Percentiles rank a stretch among this genome's conserved stretches.
Conservation (phyloP, 1,140 invertebrate genomes). For the Euborellia annulipes region DNA sequence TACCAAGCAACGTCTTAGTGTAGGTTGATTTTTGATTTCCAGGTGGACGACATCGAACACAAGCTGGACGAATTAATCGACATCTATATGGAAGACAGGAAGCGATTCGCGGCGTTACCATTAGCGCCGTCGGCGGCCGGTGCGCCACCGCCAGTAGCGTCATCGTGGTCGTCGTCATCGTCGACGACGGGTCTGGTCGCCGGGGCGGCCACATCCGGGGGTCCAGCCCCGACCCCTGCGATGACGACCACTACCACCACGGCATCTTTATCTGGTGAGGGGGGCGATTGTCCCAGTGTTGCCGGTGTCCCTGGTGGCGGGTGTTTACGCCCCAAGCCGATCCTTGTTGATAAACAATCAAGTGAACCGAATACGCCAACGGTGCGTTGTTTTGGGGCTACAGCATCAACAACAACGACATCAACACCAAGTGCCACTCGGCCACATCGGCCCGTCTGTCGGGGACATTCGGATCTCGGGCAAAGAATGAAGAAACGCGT, state of each 20-base stretch:
- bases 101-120: constrained; percentile 38
- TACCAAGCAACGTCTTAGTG: background rate
- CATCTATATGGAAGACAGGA: constrained; percentile 79
- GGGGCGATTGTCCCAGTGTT: constrained; percentile 6
- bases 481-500: constrained; percentile 69
- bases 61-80: constrained; percentile 88
- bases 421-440: constrained; percentile 25
- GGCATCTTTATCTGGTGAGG: constrained; percentile 3
- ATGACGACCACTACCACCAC: background rate
- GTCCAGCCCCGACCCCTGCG: constrained; percentile 1
- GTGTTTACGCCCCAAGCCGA: constrained; percentile 34
- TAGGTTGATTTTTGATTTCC: constrained; percentile 21
- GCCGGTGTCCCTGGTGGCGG: constrained; percentile 17
- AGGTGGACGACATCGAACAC: constrained; percentile 87
- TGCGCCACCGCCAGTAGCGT: constrained; percentile 10
- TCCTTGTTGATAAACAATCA: constrained; percentile 52
- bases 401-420: too few species aligned
- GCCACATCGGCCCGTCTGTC: constrained; percentile 47
- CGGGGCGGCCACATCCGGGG: background rate
- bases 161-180: constrained; percentile 8
- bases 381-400: constrained; percentile 30
- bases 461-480: constrained; percentile 63
- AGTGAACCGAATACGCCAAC: constrained; percentile 64
- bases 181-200: constrained; percentile 11
- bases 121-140: too few species aligned